Conservation (phyloP, 2,113 vertebrate genomes). For the Anoplopoma fimbria region DNA sequence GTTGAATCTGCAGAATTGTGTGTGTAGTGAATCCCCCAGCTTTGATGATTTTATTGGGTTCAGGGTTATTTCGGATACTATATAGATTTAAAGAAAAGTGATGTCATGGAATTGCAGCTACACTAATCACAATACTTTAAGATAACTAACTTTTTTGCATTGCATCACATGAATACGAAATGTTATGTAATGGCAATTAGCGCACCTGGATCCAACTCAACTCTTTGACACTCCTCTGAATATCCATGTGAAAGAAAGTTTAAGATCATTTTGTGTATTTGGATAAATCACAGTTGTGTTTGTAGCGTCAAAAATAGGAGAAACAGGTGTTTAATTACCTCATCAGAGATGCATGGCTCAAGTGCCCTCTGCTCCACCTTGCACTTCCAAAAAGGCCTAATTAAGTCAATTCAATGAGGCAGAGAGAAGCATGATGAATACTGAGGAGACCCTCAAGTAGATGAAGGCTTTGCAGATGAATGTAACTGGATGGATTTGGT, state of each 20-base stretch:
- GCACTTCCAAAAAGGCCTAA: conserved; percentile 60
- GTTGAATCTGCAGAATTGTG: conserved; percentile 25
- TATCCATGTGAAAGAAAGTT: conserved; percentile 21
- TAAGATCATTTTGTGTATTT: conserved; percentile 21
- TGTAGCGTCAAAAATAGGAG: conserved; percentile 58
- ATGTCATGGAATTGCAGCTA: not conserved
- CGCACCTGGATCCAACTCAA: not conserved
- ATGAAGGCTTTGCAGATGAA: conserved; percentile 47
- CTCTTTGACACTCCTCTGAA: conserved; percentile 23
- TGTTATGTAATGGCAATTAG: not conserved
- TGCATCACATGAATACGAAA: conserved; percentile 6
- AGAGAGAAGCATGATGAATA: conserved; percentile 67
- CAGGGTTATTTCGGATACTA: not conserved
- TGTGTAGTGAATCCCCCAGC: not conserved
- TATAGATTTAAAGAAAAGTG: not conserved
- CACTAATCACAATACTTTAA: not conserved
- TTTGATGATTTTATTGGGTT: conserved; percentile 10
- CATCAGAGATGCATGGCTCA: conserved; percentile 56
- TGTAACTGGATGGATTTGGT: conserved; percentile 22
- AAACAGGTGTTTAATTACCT: conserved; percentile 81
- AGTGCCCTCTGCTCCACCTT: conserved; percentile 65
- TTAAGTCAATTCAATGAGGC: conserved; percentile 67
- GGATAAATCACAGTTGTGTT: conserved; percentile 54
- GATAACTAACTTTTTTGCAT: not conserved
- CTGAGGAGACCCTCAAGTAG: conserved; percentile 41